These are phyloP conservation scores for Scytalopus superciliaris DNA, from an alignment of 2,113 vertebrate species.

Conservation along the genomic window DNA sequence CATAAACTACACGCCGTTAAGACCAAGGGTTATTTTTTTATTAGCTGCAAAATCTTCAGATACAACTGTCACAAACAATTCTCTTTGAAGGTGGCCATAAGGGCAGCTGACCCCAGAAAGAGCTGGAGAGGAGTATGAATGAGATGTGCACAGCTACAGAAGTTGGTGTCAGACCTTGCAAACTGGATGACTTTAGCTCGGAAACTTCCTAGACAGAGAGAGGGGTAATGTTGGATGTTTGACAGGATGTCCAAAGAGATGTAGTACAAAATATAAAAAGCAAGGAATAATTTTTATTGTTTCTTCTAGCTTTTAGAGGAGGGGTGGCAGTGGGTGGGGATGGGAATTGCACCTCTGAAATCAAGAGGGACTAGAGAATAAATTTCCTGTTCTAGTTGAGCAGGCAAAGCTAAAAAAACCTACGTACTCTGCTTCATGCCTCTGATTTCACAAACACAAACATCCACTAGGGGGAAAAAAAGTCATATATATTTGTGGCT, in stretches of 20 bases:
- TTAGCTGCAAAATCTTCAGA: not conserved
- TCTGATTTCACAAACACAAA: not conserved
- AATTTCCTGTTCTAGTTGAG: not conserved
- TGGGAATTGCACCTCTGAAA: not conserved
- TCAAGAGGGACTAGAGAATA: not conserved
- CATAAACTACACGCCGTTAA: not conserved
- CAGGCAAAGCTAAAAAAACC: not conserved
- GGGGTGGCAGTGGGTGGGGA: rapidly evolving
- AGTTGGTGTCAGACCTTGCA: not conserved
- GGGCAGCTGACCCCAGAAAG: not conserved
- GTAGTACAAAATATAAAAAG: not conserved
- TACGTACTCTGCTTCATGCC: not conserved
- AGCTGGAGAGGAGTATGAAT: not conserved
- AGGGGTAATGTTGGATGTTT: not conserved
- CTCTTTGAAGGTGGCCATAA: not conserved
- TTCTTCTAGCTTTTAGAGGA: not conserved
- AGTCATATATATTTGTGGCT: not conserved
- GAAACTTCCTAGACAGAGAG: not conserved
- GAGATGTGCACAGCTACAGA: not conserved
- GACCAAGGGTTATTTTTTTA: not conserved
- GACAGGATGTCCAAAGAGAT: not conserved
- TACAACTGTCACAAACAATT: not conserved
- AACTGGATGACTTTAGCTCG: not conserved
- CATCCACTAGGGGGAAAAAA: not conserved
- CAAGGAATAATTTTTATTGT: not conserved